These are phyloP conservation scores for Saccopteryx leptura DNA, from an alignment of 2,113 vertebrate species.

Conservation along the genomic window DNA sequence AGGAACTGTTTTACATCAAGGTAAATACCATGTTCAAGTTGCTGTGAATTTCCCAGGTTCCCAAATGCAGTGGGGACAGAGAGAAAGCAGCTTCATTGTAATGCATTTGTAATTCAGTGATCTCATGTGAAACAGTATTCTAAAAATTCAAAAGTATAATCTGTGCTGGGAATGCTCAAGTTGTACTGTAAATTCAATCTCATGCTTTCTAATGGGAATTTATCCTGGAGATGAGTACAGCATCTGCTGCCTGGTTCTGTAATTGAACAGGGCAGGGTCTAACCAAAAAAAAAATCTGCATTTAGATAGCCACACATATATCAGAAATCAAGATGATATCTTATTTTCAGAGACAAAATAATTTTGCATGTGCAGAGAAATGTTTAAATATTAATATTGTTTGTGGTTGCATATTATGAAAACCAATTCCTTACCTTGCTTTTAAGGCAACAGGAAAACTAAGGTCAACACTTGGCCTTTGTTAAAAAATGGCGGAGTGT, in stretches of 20 bases:
- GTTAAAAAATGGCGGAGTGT: slow-evolving; percentile 26
- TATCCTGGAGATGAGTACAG: slow-evolving; percentile 63
- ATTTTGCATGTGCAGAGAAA: slow-evolving; percentile 48
- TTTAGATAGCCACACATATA: slow-evolving; percentile 71
- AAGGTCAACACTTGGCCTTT: slow-evolving; percentile 53
- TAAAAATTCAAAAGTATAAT: slow-evolving; percentile 65
- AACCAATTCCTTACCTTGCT: slow-evolving; percentile 38
- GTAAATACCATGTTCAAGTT: not conserved
- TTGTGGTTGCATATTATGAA: slow-evolving; percentile 43
- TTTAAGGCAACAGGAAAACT: slow-evolving; percentile 46
- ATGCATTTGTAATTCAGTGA: slow-evolving; percentile 58
- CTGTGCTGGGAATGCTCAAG: slow-evolving; percentile 46
- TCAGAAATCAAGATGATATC: slow-evolving; percentile 27
- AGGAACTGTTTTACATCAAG: slow-evolving; percentile 44
- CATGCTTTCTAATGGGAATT: slow-evolving; percentile 70
- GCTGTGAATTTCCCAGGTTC: not conserved
- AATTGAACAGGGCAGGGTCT: slow-evolving; percentile 62
- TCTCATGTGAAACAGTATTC: slow-evolving; percentile 56
- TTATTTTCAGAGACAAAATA: slow-evolving; percentile 52
- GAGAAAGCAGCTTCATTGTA: slow-evolving; percentile 14
- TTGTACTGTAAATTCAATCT: slow-evolving; percentile 72
- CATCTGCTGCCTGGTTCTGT: slow-evolving; percentile 55
- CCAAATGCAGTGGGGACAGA: not conserved
- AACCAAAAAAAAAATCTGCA: slow-evolving; percentile 61
- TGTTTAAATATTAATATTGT: slow-evolving; percentile 72